Evolutionary conservation across 2,113 vertebrate species (phyloP).

Genomic region (Podarcis muralis): DNA sequence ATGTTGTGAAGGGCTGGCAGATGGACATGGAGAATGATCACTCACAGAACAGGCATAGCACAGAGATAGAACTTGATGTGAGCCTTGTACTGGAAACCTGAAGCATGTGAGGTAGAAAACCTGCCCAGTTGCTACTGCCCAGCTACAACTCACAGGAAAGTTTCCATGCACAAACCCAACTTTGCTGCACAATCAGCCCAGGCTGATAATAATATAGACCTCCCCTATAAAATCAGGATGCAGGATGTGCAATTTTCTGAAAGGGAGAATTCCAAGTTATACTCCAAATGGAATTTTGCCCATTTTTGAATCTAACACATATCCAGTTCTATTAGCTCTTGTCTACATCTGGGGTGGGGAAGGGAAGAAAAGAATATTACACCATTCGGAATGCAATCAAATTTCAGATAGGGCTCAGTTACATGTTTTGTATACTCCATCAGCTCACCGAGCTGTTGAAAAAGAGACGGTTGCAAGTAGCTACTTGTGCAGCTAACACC

Average conservation of each 20-base stretch:
- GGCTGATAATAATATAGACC: background rate
- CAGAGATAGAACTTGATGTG: too few relatives aligned
- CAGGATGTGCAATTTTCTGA: background rate
- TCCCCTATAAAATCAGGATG: background rate
- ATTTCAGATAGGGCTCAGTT: background rate
- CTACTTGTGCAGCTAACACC: background rate
- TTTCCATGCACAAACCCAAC: background rate
- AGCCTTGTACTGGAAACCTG: background rate
- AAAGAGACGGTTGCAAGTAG: background rate
- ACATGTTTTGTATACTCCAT: fast-evolving
- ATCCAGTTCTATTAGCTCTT: background rate
- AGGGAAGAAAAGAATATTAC: background rate
- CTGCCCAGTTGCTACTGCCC: background rate
- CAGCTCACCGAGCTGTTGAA: background rate
- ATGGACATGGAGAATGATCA: too few relatives aligned
- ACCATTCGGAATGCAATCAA: background rate
- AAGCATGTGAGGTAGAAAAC: too few relatives aligned
- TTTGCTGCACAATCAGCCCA: background rate
- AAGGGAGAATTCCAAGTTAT: background rate
- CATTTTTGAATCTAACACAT: background rate
- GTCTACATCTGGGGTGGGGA: background rate
- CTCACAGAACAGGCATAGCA: too few relatives aligned
- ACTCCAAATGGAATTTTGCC: background rate
- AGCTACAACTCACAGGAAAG: background rate
- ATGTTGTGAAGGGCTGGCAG: too few relatives aligned